Evolutionary conservation across 2,113 vertebrate genomes (phyloP).

Genomic region (Coryphaenoides rupestris): DNA sequence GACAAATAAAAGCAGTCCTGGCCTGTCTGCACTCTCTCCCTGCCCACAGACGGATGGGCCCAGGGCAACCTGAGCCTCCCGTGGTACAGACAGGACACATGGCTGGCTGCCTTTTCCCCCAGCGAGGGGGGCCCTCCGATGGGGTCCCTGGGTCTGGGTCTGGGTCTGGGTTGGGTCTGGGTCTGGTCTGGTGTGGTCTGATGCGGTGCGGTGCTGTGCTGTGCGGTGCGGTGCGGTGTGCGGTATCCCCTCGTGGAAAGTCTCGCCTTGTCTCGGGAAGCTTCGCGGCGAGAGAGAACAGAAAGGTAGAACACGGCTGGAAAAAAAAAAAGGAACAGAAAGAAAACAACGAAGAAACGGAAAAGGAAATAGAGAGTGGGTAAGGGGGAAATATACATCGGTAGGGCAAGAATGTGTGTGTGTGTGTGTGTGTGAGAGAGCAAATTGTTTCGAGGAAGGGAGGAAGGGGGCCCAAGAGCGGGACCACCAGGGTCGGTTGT

Average conservation of each 20-base stretch:
- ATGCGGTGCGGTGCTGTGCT: no score
- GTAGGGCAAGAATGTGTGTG: background rate
- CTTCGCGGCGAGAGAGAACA: conserved; percentile 47
- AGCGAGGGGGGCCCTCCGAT: conserved; percentile 35
- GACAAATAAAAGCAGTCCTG: conserved; percentile 68
- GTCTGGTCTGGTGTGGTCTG: conserved; percentile 33
- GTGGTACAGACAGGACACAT: conserved; percentile 40
- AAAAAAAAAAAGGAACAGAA: conserved; percentile 11
- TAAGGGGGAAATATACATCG: conserved; percentile 10
- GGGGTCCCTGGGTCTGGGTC: no score
- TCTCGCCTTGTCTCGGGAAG: conserved; percentile 43
- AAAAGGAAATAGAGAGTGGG: conserved; percentile 24
- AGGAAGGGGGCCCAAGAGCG: conserved; percentile 1
- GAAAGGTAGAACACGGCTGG: background rate
- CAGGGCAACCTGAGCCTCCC: conserved; percentile 64
- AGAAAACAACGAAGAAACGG: conserved; percentile 4
- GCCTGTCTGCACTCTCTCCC: conserved; percentile 72
- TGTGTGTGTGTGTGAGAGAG: no score
- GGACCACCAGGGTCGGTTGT: conserved; percentile 32
- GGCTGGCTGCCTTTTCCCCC: conserved; percentile 50
- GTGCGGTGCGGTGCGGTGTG: no score
- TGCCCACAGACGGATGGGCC: conserved; percentile 68
- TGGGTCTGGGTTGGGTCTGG: no score
- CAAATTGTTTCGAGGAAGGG: background rate
- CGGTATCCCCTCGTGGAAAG: conserved; percentile 50